Evolutionary conservation across 1,140 invertebrate genomes (phyloP), one percentile per base, ranked within the genome.

Genomic region (Helicoverpa zea): DNA sequence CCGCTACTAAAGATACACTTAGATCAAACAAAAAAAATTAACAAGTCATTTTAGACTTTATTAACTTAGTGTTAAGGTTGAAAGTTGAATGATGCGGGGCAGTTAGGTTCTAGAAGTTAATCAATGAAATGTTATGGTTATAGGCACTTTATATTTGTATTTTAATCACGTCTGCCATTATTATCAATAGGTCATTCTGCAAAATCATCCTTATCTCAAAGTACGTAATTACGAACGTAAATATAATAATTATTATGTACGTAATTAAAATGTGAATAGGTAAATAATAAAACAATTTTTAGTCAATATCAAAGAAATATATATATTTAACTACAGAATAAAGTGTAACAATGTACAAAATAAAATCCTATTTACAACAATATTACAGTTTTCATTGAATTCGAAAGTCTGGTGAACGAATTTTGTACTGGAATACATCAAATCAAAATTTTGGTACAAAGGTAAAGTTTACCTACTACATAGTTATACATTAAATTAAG

Each of bases 231-330:
- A 68, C 68, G n/a, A 68, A 78, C 52, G 47, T 68, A 78, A 56
- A 78, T 64, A 61, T 52, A 52, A 79, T 79, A 49, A 68, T 68
- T 70, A 70, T 79, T 58, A 70, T 23, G 56, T 16, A 68, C 43
- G n/a, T n/a, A 58, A 66, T 68, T 56, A 58, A 79, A 70, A 70
- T 70, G 66, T 70, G 51, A 70, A 70, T 51, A 52, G 66, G 66
- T 23, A 51, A 76, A 59, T 61, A 76, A 61, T 77, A 66, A 77
- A 52, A 77, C 47, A 76, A 59, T 51, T 52, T 73, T 35, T 56
- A 9, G 23, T 77, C 74, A 77, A 79, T 79, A 68, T 79, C 59
- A 79, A 68, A 79, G 63, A 68, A 79, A 79, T 68, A 66, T 79
- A 79, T 68, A 79, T 68, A 43, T 70, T 79, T 79, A 56, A 68